A percentile compares a stretch with the other conserved stretches of the same genome.
phyloP scores from a whole-genome alignment of 2,797 vertebrate genomes.

The Sarcoramphus papa region DNA sequence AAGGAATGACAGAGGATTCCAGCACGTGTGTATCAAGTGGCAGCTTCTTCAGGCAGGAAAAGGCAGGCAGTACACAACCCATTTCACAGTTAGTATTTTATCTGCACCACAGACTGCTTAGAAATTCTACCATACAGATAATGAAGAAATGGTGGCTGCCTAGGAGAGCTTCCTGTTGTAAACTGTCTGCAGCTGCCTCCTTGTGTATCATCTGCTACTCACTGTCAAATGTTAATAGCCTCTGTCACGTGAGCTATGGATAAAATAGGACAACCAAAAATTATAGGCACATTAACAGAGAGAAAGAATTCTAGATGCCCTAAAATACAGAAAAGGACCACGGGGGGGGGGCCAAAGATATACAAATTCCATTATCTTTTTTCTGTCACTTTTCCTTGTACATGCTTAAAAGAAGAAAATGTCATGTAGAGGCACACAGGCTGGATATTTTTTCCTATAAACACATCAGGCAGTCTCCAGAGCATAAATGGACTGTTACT shows the following conservation, averaged over 20 bases:
- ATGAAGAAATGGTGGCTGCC: not conserved
- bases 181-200: not conserved
- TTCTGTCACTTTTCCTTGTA: not conserved
- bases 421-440: not conserved
- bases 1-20: not conserved
- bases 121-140: not conserved
- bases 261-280: not conserved
- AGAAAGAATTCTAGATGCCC: not conserved
- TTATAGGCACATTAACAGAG: not conserved
- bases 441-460: not conserved
- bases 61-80: not conserved
- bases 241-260: not conserved
- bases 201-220: not conserved
- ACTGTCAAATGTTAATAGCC: not conserved
- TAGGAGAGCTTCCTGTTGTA: not conserved
- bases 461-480: not conserved
- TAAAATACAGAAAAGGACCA: not conserved
- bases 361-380: not conserved
- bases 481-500: not conserved
- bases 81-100: not conserved
- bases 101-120: not conserved
- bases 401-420: not conserved
- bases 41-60: not conserved
- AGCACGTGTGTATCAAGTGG: not conserved
- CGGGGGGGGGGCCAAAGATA: accelerated